Conservation (phyloP, 2,797 vertebrate genomes). For the Cyprinodon diabolis region DNA sequence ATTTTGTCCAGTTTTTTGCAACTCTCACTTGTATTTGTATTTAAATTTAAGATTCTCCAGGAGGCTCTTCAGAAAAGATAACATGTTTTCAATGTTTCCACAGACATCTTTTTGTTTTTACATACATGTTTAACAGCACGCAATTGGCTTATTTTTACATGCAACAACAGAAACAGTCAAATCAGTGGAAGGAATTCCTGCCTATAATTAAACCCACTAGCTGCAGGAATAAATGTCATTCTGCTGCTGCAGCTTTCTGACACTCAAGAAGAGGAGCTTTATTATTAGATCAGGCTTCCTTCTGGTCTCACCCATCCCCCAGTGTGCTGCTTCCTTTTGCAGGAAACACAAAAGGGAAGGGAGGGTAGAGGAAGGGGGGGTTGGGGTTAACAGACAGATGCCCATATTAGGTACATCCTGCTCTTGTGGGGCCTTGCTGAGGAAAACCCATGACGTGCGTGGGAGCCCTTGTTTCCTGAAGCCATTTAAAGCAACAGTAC, state of each 20-base stretch:
- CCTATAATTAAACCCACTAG: slow-evolving; percentile 22
- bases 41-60: too few species aligned
- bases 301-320: slow-evolving; percentile 61
- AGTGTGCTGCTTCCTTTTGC: slow-evolving; percentile 51
- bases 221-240: neutral
- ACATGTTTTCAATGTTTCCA: too few species aligned
- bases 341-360: slow-evolving; percentile 35
- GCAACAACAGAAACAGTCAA: neutral
- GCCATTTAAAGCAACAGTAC: slow-evolving; percentile 75
- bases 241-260: slow-evolving; percentile 11
- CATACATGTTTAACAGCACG: neutral
- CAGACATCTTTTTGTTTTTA: neutral
- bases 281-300: slow-evolving; percentile 15
- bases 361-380: slow-evolving; percentile 7
- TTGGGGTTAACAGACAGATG: slow-evolving; percentile 46
- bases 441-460: slow-evolving; percentile 78
- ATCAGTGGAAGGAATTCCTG: neutral
- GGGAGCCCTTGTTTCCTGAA: slow-evolving; percentile 75
- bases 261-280: slow-evolving; percentile 10
- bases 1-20: too few species aligned
- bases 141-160: neutral
- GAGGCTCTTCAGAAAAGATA: too few species aligned
- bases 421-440: slow-evolving; percentile 47
- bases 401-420: slow-evolving; percentile 80
- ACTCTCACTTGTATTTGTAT: too few species aligned